Conservation (phyloP, 2,888 invertebrate genomes). For the Zygothrica quintamaculata region DNA sequence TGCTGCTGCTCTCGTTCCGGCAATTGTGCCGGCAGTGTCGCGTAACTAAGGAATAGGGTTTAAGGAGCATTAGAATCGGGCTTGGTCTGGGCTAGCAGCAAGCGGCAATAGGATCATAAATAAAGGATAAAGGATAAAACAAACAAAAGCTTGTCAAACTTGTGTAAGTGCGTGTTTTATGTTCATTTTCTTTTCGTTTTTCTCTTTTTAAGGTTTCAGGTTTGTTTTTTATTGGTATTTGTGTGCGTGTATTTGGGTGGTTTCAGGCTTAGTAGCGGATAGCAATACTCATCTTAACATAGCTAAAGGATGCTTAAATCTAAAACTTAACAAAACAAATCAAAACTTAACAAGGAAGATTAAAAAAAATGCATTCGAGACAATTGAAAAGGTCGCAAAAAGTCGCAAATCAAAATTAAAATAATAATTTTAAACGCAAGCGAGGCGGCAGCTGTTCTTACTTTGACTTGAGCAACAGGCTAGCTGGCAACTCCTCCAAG, state of each 20-base stretch:
- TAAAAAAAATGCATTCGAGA: constrained; percentile 75
- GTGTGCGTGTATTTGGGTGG: constrained; percentile 39
- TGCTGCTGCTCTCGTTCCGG: constrained; percentile 38
- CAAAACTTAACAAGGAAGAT: constrained; percentile 54
- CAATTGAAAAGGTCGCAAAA: constrained; percentile 52
- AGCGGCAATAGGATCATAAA: constrained; percentile 31
- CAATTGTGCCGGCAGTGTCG: constrained; percentile 39
- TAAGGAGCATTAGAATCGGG: constrained; percentile 58
- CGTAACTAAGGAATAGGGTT: constrained; percentile 62
- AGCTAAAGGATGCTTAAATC: constrained; percentile 47
- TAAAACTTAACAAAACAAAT: constrained; percentile 56
- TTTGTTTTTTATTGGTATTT: constrained; percentile 61
- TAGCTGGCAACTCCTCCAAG: constrained; percentile 83
- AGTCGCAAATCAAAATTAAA: constrained; percentile 44
- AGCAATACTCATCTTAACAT: constrained; percentile 44
- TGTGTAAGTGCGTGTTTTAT: constrained; percentile 52
- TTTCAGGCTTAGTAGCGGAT: constrained; percentile 18
- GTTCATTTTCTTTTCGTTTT: constrained; percentile 30
- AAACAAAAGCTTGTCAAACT: constrained; percentile 46
- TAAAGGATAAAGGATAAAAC: constrained; percentile 30
- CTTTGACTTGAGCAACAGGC: constrained; percentile 75
- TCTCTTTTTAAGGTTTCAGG: constrained; percentile 21
- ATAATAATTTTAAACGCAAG: constrained; percentile 70
- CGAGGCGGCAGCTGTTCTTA: constrained; percentile 77
- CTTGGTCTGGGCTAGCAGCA: constrained; percentile 44